Evolutionary conservation across 2,888 invertebrate genomes (phyloP).

Genomic region (Mythimna lalbum): DNA sequence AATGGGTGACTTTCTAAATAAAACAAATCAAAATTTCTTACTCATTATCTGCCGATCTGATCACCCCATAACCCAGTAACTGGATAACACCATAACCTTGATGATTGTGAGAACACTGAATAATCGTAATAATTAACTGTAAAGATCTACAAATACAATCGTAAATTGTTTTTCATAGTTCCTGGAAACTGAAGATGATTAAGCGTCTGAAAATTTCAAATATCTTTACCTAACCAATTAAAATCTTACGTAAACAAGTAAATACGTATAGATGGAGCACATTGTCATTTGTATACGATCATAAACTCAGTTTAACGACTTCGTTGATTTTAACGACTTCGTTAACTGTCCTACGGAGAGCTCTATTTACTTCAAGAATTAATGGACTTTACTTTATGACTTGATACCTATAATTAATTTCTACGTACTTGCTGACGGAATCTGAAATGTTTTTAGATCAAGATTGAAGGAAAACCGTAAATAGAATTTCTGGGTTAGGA

Average conservation of each 20-base stretch:
- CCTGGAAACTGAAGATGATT: neutral
- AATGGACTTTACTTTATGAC: slow-evolving; percentile 51
- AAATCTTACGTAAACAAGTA: slow-evolving; percentile 28
- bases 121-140: no score
- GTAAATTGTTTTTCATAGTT: neutral
- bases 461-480: neutral
- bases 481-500: neutral
- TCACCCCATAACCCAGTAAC: no score
- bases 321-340: slow-evolving; percentile 44
- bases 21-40: no score
- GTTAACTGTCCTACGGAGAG: slow-evolving; percentile 45
- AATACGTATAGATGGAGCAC: slow-evolving; percentile 38
- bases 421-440: slow-evolving; percentile 4
- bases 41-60: no score
- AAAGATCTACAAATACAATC: neutral
- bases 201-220: neutral
- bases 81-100: no score
- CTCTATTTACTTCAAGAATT: slow-evolving; percentile 57
- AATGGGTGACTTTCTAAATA: no score
- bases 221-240: slow-evolving; percentile 8
- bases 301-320: slow-evolving; percentile 52
- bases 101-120: no score
- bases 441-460: slow-evolving; percentile 5
- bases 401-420: slow-evolving; percentile 26
- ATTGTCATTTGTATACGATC: slow-evolving; percentile 54